Evolutionary conservation across 2,888 invertebrate genomes (phyloP).

Genomic region (Tromatobia lineatoria): DNA sequence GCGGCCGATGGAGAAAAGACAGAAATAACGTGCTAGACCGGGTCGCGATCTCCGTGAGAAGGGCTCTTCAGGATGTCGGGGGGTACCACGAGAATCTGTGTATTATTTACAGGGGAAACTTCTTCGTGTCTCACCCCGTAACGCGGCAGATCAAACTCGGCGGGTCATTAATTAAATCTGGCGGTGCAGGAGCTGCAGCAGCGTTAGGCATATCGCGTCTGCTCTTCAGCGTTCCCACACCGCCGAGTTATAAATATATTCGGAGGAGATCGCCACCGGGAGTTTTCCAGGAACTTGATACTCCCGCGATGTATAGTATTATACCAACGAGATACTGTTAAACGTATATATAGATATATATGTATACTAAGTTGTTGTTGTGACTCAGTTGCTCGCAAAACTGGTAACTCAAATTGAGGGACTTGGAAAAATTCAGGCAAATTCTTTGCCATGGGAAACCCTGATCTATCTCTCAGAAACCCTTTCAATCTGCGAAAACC

Average conservation of each 20-base stretch:
- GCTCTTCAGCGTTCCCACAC: conserved; percentile 66
- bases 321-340: conserved; percentile 27
- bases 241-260: conserved; percentile 66
- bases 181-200: conserved; percentile 76
- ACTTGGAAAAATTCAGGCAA: too few relatives aligned
- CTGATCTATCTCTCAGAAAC: too few relatives aligned
- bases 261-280: conserved; percentile 67
- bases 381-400: too few relatives aligned
- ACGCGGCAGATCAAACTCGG: conserved; percentile 83
- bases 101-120: neutral
- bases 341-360: neutral
- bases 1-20: conserved; percentile 56
- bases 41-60: conserved; percentile 32
- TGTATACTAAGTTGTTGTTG: too few relatives aligned
- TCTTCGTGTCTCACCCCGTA: neutral
- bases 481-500: too few relatives aligned
- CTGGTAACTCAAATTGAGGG: too few relatives aligned
- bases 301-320: conserved; percentile 55
- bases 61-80: conserved; percentile 42
- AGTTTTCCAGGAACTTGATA: conserved; percentile 69
- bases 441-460: too few relatives aligned
- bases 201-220: conserved; percentile 69
- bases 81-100: neutral
- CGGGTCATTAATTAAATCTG: conserved; percentile 84
- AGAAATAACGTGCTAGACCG: conserved; percentile 59